Evolutionary conservation across 2,888 invertebrate genomes (phyloP), one percentile per base, ranked within the genome.

Genomic region (Agrilus cyanescens): DNA sequence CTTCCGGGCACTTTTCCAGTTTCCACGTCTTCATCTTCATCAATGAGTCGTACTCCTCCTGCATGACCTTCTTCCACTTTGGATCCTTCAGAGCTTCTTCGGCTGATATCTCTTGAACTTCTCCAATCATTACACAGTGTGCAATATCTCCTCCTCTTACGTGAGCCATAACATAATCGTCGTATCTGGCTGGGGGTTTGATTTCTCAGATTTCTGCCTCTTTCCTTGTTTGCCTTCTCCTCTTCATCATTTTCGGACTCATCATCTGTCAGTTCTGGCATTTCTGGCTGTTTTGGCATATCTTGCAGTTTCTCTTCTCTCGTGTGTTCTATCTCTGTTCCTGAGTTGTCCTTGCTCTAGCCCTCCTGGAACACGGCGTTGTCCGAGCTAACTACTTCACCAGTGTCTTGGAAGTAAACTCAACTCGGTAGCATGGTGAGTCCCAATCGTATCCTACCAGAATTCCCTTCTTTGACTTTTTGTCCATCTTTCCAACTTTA

Each of bases 41-140:
- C n/a, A 13, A 38, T 29, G n/a, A 30, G 14, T 25, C 30, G 25
- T 3, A 29, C 37, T 8, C 8, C 37, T 4, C 25, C 37, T n/a
- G 30, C 53, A 57, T 58, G 2, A 57, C 57, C 40, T 46, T 44
- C 12, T 38, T 37, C 55, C 55, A 57, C 13, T 49, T 49, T 46
- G 41, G 32, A 44, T 58, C 53, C 30, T 53, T 53, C 15, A 59
- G 18, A 8, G 57, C 55, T 31, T 55, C 44, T 6, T 30, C 12
- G 18, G 41, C 34, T 13, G 38, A 25, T 32, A 46, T 20, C 7
- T 20, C 20, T 8, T 20, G 2, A 39, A 39, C 16, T 38, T 42
- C 45, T 10, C 41, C 40, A 13, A 44, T 40, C 42, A 38, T 14
- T 7, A 35, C 43, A 30, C 34, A 34, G 12, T 43, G 38, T 39